Base-by-base conservation (phyloP, 2,888 invertebrate species). In the Yponomeuta cagnagella region DNA sequence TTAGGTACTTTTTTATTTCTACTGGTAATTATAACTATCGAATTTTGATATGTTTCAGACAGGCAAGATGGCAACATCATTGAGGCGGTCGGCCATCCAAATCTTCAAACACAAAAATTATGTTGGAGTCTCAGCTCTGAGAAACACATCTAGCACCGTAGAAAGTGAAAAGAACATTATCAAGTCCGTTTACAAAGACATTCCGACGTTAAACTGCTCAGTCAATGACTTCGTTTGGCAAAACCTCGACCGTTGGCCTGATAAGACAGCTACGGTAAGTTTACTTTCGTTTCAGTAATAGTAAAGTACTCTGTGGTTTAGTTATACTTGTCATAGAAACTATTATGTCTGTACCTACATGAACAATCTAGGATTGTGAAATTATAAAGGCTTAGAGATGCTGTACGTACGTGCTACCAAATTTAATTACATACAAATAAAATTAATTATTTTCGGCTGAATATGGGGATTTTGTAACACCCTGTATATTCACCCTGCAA, bases 241-340 rank as follows among this genome's bases (percentile, higher is more conserved):
- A 72, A 91, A 94, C 76, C 82, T 95, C 73, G 93, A 94, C 69
- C 93, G 93, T 77, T 96, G 95, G 95, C 93, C 94, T n/a, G 93
- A 95, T 74, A 93, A 93, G 78, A 94, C 93, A 48, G 95, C 95
- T 65, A 80, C 94, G 80, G 95, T 95, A 83, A 94, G 94, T 48
- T 63, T 10, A 30, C 31, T 64, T 64, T n/a, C n/a, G n/a, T n/a
- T n/a, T 30, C 30, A 23, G 23, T 64, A 10, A n/a, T 1, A 15
- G n/a, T 23, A 63, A n/a, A 63, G 23, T 23, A 23, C 23, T 23
- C 23, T 23, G 23, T 23, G 23, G 23, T 23, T 23, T 23, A 23
- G 0, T 23, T 23, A 23, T 23, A 23, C 23, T 23, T 23, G 23
- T 63, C 12, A 63, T 15, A n/a, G 15, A n/a, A 63, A 63, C 0